phyloP scores from a whole-genome alignment of 2,113 vertebrate species.

The Ardeotis arabs region DNA sequence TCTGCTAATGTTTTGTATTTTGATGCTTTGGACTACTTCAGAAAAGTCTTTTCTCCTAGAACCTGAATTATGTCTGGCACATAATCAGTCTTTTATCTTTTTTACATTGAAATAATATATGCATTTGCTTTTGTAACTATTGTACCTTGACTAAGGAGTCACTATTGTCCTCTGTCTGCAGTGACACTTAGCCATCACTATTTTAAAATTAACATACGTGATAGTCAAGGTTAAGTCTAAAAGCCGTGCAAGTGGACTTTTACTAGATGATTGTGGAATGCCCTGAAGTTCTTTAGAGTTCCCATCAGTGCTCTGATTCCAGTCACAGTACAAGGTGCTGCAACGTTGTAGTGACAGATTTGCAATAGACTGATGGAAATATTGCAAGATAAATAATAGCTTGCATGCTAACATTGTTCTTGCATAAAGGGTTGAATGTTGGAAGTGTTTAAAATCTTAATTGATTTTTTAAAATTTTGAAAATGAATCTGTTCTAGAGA shows the following conservation, averaged over 20 bases:
- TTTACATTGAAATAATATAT: background rate
- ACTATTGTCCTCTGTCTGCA: background rate
- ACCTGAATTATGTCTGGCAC: background rate
- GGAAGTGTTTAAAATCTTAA: background rate
- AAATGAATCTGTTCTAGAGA: background rate
- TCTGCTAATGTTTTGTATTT: background rate
- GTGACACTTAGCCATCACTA: background rate
- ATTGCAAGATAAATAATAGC: background rate
- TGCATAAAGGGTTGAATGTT: background rate
- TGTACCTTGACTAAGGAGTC: background rate
- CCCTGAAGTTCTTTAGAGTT: slow-evolving; percentile 5
- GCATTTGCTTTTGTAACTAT: background rate
- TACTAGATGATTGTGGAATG: background rate
- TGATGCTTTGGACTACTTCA: background rate
- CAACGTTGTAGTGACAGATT: background rate
- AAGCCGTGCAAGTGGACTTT: background rate
- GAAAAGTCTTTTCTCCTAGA: background rate
- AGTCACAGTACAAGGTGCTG: background rate
- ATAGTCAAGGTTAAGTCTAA: background rate
- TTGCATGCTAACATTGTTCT: background rate
- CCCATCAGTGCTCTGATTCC: background rate
- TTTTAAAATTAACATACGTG: background rate
- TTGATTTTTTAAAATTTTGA: background rate
- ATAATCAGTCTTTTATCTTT: background rate
- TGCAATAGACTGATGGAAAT: background rate